These are phyloP conservation scores for Actinia equina DNA, from an alignment of 64 coral and sea anemone genomes.

Conservation along the genomic window DNA sequence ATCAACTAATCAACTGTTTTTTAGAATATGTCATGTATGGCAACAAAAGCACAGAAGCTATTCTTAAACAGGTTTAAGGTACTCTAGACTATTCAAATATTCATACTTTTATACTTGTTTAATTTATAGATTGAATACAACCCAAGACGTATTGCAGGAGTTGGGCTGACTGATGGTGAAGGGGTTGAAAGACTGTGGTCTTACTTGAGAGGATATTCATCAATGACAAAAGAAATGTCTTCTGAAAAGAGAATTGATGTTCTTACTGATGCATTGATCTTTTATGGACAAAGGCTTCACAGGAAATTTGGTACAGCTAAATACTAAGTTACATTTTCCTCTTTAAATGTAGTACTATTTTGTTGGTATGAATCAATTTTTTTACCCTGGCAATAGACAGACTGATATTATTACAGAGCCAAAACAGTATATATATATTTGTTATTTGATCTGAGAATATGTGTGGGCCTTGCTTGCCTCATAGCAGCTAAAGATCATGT, in stretches of 20 bases:
- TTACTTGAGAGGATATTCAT: slow-evolving; percentile 21
- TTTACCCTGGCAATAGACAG: no score
- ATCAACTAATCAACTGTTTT: no score
- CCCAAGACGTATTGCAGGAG: slow-evolving; percentile 30
- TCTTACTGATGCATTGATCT: slow-evolving; percentile 18
- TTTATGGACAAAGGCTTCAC: neutral
- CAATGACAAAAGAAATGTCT: slow-evolving; percentile 47
- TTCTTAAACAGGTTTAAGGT: no score
- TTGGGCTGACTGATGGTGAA: slow-evolving; percentile 62
- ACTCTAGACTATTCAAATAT: neutral
- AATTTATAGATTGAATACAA: slow-evolving; percentile 27
- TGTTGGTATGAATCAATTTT: neutral
- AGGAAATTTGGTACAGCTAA: neutral
- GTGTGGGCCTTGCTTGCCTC: no score
- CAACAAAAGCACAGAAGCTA: no score
- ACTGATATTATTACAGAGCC: no score
- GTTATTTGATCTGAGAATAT: no score
- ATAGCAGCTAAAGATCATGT: no score
- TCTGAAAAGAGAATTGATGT: neutral
- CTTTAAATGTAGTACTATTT: neutral
- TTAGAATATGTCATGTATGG: no score
- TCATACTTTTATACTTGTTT: neutral
- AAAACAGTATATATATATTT: no score
- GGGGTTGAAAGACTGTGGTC: slow-evolving; percentile 62
- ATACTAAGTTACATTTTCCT: neutral